Evolutionary conservation across 1,140 invertebrate species (phyloP).

Genomic region (Sinella curviseta): DNA sequence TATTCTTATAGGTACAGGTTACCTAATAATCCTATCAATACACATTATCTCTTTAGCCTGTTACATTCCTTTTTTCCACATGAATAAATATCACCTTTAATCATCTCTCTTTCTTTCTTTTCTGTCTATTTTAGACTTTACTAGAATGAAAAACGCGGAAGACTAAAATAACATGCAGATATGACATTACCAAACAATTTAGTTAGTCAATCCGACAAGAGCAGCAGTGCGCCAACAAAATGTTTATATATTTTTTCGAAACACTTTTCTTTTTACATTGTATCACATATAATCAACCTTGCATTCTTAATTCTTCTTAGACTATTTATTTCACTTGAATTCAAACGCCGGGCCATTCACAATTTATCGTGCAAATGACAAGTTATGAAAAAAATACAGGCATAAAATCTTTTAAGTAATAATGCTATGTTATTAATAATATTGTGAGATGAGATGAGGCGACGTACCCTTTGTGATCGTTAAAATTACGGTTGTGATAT

Average conservation of each 20-base stretch:
- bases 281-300: not conserved
- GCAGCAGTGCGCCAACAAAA: no score
- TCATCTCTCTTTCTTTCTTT: no score
- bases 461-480: no score
- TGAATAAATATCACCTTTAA: constrained; percentile 5
- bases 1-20: no score
- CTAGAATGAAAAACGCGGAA: not conserved
- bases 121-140: no score
- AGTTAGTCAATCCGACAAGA: not conserved
- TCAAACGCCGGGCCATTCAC: not conserved
- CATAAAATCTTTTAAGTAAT: not conserved
- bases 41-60: not conserved
- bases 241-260: not conserved
- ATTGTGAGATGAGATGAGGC: no score
- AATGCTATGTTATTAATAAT: no score
- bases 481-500: not conserved
- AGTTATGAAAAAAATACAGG: not conserved
- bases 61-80: not conserved
- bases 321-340: not conserved
- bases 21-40: not conserved
- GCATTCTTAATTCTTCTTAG: not conserved
- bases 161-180: not conserved
- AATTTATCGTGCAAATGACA: not conserved
- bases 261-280: not conserved
- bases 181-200: not conserved